These are phyloP conservation scores for Centropus unirufus DNA, from an alignment of 2,113 vertebrate genomes.

Conservation along the genomic window DNA sequence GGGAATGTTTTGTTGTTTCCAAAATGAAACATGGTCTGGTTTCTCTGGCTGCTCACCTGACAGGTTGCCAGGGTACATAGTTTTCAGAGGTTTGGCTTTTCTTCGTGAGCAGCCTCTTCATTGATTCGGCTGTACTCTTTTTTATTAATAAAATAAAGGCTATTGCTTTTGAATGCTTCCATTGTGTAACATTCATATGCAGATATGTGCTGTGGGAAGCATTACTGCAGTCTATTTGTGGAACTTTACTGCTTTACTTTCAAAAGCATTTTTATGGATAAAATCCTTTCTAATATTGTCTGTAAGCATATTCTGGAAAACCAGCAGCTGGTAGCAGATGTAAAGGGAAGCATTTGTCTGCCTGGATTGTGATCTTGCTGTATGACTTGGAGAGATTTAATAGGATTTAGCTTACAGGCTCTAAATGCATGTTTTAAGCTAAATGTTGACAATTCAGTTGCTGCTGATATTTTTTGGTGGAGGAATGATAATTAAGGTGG, in stretches of 20 bases:
- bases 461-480: neutral
- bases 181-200: neutral
- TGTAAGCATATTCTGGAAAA: neutral
- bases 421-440: neutral
- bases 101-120: neutral
- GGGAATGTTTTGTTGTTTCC: neutral
- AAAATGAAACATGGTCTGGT: neutral
- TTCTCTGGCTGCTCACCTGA: neutral
- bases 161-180: neutral
- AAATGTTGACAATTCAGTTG: neutral
- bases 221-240: neutral
- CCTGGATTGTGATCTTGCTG: neutral
- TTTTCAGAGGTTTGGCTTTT: neutral
- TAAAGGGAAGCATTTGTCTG: neutral
- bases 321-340: neutral
- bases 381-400: neutral
- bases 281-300: neutral
- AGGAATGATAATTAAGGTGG: neutral
- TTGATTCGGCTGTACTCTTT: neutral
- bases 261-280: neutral
- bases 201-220: neutral
- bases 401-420: neutral
- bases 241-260: neutral
- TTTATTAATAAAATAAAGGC: neutral
- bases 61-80: neutral